Evolutionary conservation across 2,797 vertebrate species (phyloP).

Genomic region (Cuculus canorus): DNA sequence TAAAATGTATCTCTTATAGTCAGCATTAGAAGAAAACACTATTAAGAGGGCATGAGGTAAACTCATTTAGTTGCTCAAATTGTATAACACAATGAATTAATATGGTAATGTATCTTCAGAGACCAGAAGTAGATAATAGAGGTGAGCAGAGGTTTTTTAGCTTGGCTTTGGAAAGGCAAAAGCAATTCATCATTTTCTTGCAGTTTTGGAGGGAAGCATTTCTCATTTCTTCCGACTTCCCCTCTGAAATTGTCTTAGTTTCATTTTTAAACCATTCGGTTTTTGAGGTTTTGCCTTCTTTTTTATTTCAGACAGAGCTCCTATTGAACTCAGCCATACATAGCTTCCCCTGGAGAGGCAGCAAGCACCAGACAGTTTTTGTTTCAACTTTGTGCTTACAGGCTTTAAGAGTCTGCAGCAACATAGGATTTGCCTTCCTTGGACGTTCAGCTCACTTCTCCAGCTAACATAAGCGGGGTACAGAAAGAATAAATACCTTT

Average conservation of each 20-base stretch:
- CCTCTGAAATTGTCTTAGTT: conserved; percentile 40
- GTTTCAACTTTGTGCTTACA: background rate
- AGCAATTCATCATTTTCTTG: conserved; percentile 81
- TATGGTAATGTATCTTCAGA: conserved; percentile 82
- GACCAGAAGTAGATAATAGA: conserved; percentile 80
- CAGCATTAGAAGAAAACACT: conserved; percentile 78
- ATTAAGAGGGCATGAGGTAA: conserved; percentile 80
- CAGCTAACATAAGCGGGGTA: background rate
- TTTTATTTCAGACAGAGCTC: background rate
- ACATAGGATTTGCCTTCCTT: background rate
- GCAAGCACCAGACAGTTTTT: background rate
- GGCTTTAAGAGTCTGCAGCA: background rate
- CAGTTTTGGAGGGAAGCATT: conserved; percentile 68
- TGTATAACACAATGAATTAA: conserved; percentile 80
- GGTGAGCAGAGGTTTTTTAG: conserved; percentile 78
- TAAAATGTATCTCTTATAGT: conserved; percentile 76
- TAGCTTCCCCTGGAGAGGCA: background rate
- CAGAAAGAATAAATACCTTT: background rate
- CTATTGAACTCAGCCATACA: background rate
- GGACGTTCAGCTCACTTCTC: background rate
- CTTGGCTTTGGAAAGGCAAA: conserved; percentile 75
- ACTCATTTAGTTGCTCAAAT: conserved; percentile 79
- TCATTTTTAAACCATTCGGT: background rate
- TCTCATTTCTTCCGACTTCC: conserved; percentile 70
- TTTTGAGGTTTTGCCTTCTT: background rate